A percentile compares a stretch with the other conserved stretches of the same genome.
Evolutionary conservation across 2,888 invertebrate genomes (phyloP).

Genomic region (Coenonympha glycerion): DNA sequence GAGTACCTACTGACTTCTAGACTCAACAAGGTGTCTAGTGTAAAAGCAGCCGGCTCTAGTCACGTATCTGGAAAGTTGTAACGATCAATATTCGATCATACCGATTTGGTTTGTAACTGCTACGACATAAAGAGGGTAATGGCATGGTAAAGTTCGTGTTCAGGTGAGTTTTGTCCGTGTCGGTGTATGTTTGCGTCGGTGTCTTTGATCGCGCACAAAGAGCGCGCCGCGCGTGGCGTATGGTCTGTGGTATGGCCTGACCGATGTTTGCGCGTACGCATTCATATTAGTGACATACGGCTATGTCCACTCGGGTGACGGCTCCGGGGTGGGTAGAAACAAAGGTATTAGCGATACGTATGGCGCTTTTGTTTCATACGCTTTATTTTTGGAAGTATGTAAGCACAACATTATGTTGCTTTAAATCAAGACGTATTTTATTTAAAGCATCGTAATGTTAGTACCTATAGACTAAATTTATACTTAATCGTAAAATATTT

Average conservation of each 20-base stretch:
- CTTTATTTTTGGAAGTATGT: background rate
- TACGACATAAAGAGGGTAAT: background rate
- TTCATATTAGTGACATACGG: conserved; percentile 26
- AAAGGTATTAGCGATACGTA: conserved; percentile 24
- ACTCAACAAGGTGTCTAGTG: conserved; percentile 68
- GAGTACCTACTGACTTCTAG: conserved; percentile 55
- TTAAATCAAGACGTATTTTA: too few species aligned
- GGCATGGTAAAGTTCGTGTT: background rate
- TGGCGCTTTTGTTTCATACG: conserved; percentile 7
- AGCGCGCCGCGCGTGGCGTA: conserved; percentile 67
- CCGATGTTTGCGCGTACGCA: conserved; percentile 42
- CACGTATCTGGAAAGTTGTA: conserved; percentile 7
- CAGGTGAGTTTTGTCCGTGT: conserved; percentile 23
- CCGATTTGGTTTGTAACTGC: background rate
- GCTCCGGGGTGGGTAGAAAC: too few species aligned
- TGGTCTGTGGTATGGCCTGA: conserved; percentile 72
- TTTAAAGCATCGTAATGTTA: too few species aligned
- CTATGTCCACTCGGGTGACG: conserved; percentile 19
- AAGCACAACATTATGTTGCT: background rate
- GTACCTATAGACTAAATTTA: too few species aligned
- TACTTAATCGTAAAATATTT: too few species aligned
- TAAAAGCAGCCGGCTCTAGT: conserved; percentile 34
- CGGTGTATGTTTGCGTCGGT: conserved; percentile 53
- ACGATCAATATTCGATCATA: background rate
- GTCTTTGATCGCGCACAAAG: conserved; percentile 67